These are phyloP conservation scores for Taenioides sp. DNA, from an alignment of 2,797 vertebrate genomes.

Conservation along the genomic window DNA sequence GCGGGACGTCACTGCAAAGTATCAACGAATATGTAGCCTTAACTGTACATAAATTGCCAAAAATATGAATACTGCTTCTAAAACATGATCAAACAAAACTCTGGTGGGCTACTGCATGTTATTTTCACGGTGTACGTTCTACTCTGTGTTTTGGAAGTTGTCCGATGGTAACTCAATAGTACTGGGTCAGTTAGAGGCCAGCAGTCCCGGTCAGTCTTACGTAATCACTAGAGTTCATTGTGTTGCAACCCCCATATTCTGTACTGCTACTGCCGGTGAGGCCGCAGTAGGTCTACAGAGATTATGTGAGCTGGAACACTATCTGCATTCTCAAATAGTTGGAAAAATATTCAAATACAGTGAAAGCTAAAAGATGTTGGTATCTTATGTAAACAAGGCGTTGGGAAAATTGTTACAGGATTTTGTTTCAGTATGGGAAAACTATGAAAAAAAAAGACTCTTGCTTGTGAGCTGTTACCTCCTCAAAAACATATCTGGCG, in stretches of 20 bases:
- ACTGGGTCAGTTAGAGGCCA: conserved; percentile 28
- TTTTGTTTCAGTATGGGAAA: too few relatives aligned
- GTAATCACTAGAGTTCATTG: conserved; percentile 35
- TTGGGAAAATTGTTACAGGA: too few relatives aligned
- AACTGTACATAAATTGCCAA: too few relatives aligned
- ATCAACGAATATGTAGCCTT: too few relatives aligned
- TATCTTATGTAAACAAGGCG: too few relatives aligned
- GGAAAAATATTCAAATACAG: too few relatives aligned
- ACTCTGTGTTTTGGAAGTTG: not conserved
- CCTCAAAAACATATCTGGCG: too few relatives aligned
- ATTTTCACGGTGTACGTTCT: not conserved
- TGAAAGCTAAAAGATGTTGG: not conserved
- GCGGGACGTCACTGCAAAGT: too few relatives aligned
- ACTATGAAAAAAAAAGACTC: too few relatives aligned
- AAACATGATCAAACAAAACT: not conserved
- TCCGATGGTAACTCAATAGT: conserved; percentile 1
- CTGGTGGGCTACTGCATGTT: not conserved
- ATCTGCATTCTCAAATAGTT: not conserved
- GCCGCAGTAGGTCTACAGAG: not conserved
- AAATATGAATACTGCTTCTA: too few relatives aligned
- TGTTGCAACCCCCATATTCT: conserved; percentile 16
- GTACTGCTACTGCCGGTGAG: not conserved
- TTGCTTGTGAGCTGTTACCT: too few relatives aligned
- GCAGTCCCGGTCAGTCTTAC: conserved; percentile 37
- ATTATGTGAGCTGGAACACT: not conserved